Base-by-base conservation (phyloP, 2,888 invertebrate species). In the Empis stercorea region DNA sequence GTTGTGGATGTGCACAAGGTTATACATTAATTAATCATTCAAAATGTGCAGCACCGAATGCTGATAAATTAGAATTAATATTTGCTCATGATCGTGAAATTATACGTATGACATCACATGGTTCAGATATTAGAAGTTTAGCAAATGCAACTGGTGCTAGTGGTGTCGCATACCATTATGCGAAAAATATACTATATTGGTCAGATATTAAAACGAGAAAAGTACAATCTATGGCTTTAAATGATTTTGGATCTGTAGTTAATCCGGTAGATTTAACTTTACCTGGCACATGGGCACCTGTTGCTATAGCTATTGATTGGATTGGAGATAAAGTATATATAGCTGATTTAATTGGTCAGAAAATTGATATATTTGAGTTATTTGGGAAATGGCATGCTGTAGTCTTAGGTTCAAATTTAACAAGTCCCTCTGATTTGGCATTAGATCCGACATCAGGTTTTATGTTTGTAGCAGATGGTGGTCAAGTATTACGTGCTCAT, bases 251-350 rank as follows among this genome's bases (percentile, higher is more conserved):
- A 14, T 78, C 77, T 51, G 58, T 59, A 3, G 62, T 63, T 14
- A 59, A 59, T 4, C 58, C 63, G 0, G 67, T 71, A 9, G 87
- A 87, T 59, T 81, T 89, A 54, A 74, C 80, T 0, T 71, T 87
- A 30, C 81, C 88, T 0, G 88, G 87, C 0, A 86, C 87, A 1
- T 92, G 92, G 91, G 78, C 87, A 0, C 93, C 93, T 0, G 84
- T 88, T 0, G 85, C 92, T 0, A 66, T 97, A 44, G 95, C 97
- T 10, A 86, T 96, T 14, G 97, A 97, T 71, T 99, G 96, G 93
- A 81, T 97, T 39, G 93, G 93, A 0, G 87, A 93, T 65, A 96
- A 95, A 65, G 75, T 99, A 10, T 97, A 96, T 70, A 88, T 95
- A 16, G 91, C 91, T 0, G 96, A 97, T 66, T 80, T 86, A 16